These are phyloP conservation scores for Ageneiosus marmoratus DNA, from an alignment of 2,113 vertebrate genomes.

Conservation along the genomic window DNA sequence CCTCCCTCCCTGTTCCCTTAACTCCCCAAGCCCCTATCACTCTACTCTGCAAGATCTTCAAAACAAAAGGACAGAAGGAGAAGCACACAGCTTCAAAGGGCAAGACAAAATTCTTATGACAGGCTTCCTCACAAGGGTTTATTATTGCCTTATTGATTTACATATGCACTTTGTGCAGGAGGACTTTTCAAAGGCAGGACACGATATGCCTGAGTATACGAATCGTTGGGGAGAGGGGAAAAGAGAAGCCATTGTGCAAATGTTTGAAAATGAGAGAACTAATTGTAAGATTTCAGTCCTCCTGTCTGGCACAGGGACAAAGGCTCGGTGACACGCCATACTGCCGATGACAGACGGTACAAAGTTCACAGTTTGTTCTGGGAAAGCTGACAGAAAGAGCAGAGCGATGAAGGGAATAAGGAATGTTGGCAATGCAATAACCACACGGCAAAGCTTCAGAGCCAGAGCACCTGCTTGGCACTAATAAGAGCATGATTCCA, in stretches of 20 bases:
- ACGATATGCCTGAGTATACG: slow-evolving; percentile 7
- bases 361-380: slow-evolving; percentile 60
- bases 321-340: slow-evolving; percentile 50
- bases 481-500: slow-evolving; percentile 42
- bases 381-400: slow-evolving; percentile 46
- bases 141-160: slow-evolving; percentile 55
- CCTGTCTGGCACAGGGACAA: slow-evolving; percentile 53
- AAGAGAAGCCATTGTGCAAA: slow-evolving; percentile 33
- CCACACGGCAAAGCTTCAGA: slow-evolving; percentile 37
- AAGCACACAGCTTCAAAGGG: slow-evolving; percentile 55
- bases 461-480: slow-evolving; percentile 53
- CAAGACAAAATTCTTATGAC: slow-evolving; percentile 48
- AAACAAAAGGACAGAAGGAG: slow-evolving; percentile 49
- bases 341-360: slow-evolving; percentile 46
- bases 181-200: slow-evolving; percentile 37
- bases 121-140: slow-evolving; percentile 45
- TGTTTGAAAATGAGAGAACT: slow-evolving; percentile 47
- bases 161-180: slow-evolving; percentile 47
- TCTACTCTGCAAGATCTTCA: slow-evolving; percentile 47
- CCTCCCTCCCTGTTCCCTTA: slow-evolving; percentile 20
- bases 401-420: slow-evolving; percentile 41
- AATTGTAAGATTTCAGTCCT: slow-evolving; percentile 53
- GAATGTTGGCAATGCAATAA: slow-evolving; percentile 53
- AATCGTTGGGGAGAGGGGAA: neutral
- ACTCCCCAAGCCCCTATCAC: slow-evolving; percentile 41